These are phyloP conservation scores for Tridacna crocea DNA, from an alignment of 2,888 invertebrate genomes.

Conservation along the genomic window DNA sequence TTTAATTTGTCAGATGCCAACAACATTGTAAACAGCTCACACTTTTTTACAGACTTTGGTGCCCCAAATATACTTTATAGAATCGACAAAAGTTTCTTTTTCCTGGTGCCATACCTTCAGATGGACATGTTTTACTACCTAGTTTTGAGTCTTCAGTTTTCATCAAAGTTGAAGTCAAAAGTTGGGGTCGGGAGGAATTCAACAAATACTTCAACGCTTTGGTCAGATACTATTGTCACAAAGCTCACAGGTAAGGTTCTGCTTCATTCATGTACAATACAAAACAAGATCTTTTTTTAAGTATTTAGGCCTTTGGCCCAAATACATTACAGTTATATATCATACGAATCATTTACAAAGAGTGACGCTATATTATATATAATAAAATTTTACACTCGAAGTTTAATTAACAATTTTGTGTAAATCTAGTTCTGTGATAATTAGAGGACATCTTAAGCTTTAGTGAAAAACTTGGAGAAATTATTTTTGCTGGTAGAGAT, in stretches of 20 bases:
- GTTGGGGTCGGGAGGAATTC: background rate
- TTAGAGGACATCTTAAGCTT: too few relatives aligned
- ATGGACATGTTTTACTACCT: constrained; percentile 34
- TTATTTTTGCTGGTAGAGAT: too few relatives aligned
- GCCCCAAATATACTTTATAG: constrained; percentile 32
- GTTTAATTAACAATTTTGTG: too few relatives aligned
- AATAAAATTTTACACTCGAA: too few relatives aligned
- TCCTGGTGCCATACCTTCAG: constrained; percentile 29
- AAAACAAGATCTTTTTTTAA: too few relatives aligned
- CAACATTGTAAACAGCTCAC: constrained; percentile 20
- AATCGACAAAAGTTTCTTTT: constrained; percentile 30
- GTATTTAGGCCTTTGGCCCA: too few relatives aligned
- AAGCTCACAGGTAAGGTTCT: constrained; percentile 8
- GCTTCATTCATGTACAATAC: background rate
- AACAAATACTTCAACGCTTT: background rate
- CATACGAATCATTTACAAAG: too few relatives aligned
- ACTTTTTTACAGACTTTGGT: constrained; percentile 39
- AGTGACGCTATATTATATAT: too few relatives aligned
- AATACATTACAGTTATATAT: too few relatives aligned
- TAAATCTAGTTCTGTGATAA: too few relatives aligned
- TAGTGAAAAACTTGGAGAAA: too few relatives aligned
- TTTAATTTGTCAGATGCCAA: constrained; percentile 28
- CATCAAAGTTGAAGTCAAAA: constrained; percentile 17
- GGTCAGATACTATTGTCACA: constrained; percentile 21
- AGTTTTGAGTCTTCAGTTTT: constrained; percentile 30